These are phyloP conservation scores for Nematopogon swammerdamellus DNA, from an alignment of 2,888 invertebrate species.

Conservation along the genomic window DNA sequence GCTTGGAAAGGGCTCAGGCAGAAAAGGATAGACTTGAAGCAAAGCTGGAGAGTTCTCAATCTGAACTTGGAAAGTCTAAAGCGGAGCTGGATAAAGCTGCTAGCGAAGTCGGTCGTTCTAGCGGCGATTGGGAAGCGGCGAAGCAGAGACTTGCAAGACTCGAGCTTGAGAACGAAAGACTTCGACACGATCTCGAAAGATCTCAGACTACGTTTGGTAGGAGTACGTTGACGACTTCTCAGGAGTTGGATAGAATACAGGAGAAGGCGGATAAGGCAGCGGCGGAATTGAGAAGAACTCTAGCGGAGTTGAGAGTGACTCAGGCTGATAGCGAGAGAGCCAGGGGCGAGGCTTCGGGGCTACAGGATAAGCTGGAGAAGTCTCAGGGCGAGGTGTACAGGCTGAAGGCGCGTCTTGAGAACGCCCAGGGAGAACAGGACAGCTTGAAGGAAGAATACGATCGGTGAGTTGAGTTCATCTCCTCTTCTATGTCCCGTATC, in stretches of 20 bases:
- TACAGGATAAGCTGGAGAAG: constrained; percentile 92
- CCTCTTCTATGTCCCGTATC: too few relatives aligned
- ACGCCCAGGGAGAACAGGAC: constrained; percentile 92
- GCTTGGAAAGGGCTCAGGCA: constrained; percentile 83
- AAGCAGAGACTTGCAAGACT: constrained; percentile 79
- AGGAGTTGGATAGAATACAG: constrained; percentile 78
- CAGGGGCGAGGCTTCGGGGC: constrained; percentile 74
- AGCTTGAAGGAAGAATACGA: constrained; percentile 91
- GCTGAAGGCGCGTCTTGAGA: constrained; percentile 89
- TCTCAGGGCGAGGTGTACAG: constrained; percentile 94
- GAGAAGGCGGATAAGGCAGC: constrained; percentile 83
- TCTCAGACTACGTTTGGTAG: constrained; percentile 82
- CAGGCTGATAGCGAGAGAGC: constrained; percentile 89
- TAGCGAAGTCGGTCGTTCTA: constrained; percentile 84
- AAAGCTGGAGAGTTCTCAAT: constrained; percentile 88
- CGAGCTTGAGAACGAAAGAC: constrained; percentile 87
- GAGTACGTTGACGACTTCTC: constrained; percentile 75
- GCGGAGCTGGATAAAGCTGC: constrained; percentile 91
- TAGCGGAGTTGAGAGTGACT: constrained; percentile 87
- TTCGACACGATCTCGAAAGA: constrained; percentile 81
- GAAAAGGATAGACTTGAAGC: constrained; percentile 90
- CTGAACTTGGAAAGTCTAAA: constrained; percentile 91
- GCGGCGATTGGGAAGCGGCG: constrained; percentile 85
- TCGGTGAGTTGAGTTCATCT: constrained; percentile 31
- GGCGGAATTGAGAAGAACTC: constrained; percentile 80